Evolutionary conservation across 1,140 invertebrate species (phyloP).

Genomic region (Drosophila truncata): DNA sequence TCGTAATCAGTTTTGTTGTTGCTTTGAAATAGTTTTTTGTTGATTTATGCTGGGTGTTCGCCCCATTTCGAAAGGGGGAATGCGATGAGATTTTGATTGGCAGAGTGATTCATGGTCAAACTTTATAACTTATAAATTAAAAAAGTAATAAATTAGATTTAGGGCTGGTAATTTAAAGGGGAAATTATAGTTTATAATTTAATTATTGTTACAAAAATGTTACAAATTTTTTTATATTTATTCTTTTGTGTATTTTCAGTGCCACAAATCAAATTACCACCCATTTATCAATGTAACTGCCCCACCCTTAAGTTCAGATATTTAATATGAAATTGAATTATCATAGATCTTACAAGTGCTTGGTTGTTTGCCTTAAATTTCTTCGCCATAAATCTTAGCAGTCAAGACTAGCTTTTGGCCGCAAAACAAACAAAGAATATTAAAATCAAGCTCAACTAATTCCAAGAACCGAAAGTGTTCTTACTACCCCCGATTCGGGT

Average conservation of each 20-base stretch:
- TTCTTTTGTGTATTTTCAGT: not conserved
- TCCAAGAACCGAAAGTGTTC: conserved; percentile 51
- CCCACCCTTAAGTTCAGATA: not conserved
- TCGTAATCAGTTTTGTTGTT: conserved; percentile 43
- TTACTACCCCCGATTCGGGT: conserved; percentile 26
- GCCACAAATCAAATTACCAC: not conserved
- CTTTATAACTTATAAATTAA: not conserved
- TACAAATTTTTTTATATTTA: too few relatives aligned
- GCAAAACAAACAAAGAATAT: conserved; percentile 5
- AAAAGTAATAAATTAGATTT: not conserved
- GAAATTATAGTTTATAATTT: not conserved
- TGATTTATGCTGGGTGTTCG: conserved; percentile 34
- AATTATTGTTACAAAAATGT: not conserved
- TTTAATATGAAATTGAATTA: conserved; percentile 22
- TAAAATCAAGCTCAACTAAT: conserved; percentile 24
- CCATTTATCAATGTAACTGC: conserved; percentile 3
- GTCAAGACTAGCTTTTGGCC: conserved; percentile 3
- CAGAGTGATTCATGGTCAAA: conserved; percentile 18
- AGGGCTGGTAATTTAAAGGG: not conserved
- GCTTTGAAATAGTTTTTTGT: conserved; percentile 44
- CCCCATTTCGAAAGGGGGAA: conserved; percentile 27
- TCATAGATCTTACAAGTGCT: conserved; percentile 16
- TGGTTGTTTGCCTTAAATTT: conserved; percentile 1
- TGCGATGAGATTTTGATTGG: conserved; percentile 19
- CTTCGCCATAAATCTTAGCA: conserved; percentile 7